Conservation (phyloP, 2,797 vertebrate species). For the Orestias chungarensis region DNA sequence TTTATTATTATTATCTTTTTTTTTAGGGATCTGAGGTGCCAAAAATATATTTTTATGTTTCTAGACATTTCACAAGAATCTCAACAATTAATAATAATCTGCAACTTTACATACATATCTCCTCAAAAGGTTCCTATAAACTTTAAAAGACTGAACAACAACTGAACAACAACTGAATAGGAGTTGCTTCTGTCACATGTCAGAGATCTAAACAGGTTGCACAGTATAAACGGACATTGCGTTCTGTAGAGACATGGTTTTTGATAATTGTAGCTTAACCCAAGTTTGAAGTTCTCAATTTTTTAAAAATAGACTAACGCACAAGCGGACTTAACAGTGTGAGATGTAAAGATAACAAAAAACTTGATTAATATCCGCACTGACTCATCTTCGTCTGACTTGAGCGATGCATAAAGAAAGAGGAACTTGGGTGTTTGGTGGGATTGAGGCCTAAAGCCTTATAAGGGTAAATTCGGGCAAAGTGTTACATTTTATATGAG, state of each 20-base stretch:
- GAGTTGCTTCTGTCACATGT: not conserved
- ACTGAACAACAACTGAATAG: not conserved
- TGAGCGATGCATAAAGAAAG: constrained; percentile 83
- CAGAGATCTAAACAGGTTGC: not conserved
- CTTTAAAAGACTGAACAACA: constrained; percentile 2
- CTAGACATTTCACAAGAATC: not conserved
- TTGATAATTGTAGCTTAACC: constrained; percentile 25
- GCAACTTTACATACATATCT: not conserved
- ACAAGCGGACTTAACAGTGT: constrained; percentile 33
- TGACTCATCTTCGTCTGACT: constrained; percentile 80
- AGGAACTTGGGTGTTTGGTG: constrained; percentile 77
- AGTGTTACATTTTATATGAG: constrained; percentile 14
- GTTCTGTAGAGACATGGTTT: constrained; percentile 7
- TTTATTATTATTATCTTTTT: not conserved
- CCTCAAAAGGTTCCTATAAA: not conserved
- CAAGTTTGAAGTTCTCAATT: constrained; percentile 36
- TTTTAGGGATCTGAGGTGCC: not conserved
- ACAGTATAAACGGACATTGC: not conserved
- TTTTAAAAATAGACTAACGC: constrained; percentile 49
- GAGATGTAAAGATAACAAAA: constrained; percentile 64
- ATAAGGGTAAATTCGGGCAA: constrained; percentile 37
- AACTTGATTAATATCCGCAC: constrained; percentile 70
- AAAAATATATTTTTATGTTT: not conserved
- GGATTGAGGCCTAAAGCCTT: constrained; percentile 56
- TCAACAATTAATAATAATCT: not conserved